Evolutionary conservation across 2,797 vertebrate species (phyloP), one percentile per base, ranked within the genome.

Genomic region (Acrossocheilus fasciatus): DNA sequence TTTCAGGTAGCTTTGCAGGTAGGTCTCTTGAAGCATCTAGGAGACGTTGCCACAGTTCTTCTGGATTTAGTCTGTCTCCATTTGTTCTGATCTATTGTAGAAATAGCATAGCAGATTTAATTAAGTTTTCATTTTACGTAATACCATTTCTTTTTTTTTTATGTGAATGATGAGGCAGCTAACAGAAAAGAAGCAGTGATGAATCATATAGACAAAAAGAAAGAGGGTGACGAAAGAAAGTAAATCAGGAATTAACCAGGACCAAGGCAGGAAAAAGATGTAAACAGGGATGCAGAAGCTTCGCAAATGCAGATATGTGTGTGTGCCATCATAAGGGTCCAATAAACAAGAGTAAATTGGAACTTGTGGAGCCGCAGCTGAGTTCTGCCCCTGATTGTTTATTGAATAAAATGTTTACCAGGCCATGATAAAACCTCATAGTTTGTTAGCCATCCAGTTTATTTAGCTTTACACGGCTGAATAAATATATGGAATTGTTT

Each of bases 321-420:
- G 54, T 26, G 4, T 41, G 8, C 17, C 75, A 52, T 77, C 80
- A n/a, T 47, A 70, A 50, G 75, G 26, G 50, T 86, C 72, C 86
- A 88, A 76, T 85, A 85, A 88, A 79, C 43, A 45, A 62, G 47
- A 43, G 64, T 66, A 84, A 86, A 87, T 86, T 89, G 57, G 50
- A 82, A 64, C 47, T 68, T 82, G 80, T 47, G 68, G 12, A 83
- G 62, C 20, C 66, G 10, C 73, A 83, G 50, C 85, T 82, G 81
- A 83, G 78, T 68, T 81, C 78, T 88, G 36, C 62, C n/a, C 30
- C 45, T 57, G 64, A 68, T 83, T 86, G 79, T 85, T 82, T 87
- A 81, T 47, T 66, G 57, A 77, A 75, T 69, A 72, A 81, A 74
- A 76, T 87, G 81, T 77, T 76, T 81, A 76, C 69, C 59, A 83